Evolutionary conservation across 2,888 invertebrate genomes (phyloP), one percentile per base, ranked within the genome.

Genomic region (Copidosoma aretas): DNA sequence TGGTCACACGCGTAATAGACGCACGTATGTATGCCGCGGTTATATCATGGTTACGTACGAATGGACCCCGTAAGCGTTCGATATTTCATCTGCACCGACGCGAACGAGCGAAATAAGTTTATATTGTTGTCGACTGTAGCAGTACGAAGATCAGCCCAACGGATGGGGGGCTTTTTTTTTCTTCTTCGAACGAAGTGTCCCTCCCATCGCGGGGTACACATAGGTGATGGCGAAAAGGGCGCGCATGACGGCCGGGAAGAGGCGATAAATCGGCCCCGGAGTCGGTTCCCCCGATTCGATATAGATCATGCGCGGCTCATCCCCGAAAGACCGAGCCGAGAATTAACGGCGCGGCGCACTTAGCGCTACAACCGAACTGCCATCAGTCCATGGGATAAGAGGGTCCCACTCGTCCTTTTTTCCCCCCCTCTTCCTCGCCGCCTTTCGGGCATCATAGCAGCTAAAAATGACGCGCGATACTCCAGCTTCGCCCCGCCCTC

Each of bases 291-390:
- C 8, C 8, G 32, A 32, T 8, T 32, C 8, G 8, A 32, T 32
- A 32, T 3, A n/a, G n/a, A n/a, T n/a, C n/a, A 32, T 32, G 32
- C 73, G 76, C n/a, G n/a, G n/a, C 77, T 75, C 76, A 78, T 75
- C 74, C 74, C 68, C 65, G 68, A 71, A 71, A 51, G 63, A 56
- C 64, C 64, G 41, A 3, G 70, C 68, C 63, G 61, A 68, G 72
- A 74, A 80, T 79, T 79, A 79, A 80, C 78, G 76, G 74, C 68
- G 68, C 73, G 73, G 77, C 74, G 76, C 76, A 78, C 75, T 79
- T 75, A 70, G 58, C 39, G 4, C 15, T 19, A 1, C 22, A 14
- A 17, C 51, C 21, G 4, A 14, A 46, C 32, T 32, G 14, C 43
- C 43, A 17, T 10, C 14, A 8, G 41, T 41, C 43, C 3, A 46